Percentiles rank a stretch among this genome's conserved stretches.
Evolutionary conservation across 2,113 vertebrate species (phyloP).

Genomic region (Equus quagga): DNA sequence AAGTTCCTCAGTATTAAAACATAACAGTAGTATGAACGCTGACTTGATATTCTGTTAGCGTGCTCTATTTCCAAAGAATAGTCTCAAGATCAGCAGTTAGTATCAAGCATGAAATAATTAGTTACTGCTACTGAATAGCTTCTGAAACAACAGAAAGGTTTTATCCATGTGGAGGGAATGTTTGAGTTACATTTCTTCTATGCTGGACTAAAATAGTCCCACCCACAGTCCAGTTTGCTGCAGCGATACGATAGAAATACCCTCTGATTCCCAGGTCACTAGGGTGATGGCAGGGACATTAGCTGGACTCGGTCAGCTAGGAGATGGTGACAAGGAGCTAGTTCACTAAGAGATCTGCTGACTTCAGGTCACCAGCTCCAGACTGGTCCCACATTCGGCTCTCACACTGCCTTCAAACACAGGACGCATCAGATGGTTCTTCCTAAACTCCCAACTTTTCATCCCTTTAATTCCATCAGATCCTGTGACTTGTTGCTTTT

Average conservation of each 20-base stretch:
- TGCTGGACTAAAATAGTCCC: background rate
- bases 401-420: background rate
- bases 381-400: too few species aligned
- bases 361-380: too few species aligned
- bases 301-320: fast-evolving
- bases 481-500: background rate
- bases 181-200: background rate
- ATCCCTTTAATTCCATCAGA: background rate
- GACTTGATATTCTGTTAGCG: background rate
- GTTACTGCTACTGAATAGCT: background rate
- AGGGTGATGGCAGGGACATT: background rate
- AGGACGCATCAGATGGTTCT: background rate
- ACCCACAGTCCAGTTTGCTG: too few species aligned
- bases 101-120: background rate
- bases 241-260: background rate
- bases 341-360: fast-evolving
- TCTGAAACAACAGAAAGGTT: background rate
- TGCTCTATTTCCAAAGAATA: background rate
- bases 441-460: background rate
- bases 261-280: background rate
- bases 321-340: background rate
- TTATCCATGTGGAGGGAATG: background rate
- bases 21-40: fast-evolving
- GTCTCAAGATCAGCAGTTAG: background rate
- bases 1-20: background rate